A percentile compares a stretch with the other conserved stretches of the same genome.
phyloP scores from a whole-genome alignment of 2,797 vertebrate genomes.

The Graptemys geographica region DNA sequence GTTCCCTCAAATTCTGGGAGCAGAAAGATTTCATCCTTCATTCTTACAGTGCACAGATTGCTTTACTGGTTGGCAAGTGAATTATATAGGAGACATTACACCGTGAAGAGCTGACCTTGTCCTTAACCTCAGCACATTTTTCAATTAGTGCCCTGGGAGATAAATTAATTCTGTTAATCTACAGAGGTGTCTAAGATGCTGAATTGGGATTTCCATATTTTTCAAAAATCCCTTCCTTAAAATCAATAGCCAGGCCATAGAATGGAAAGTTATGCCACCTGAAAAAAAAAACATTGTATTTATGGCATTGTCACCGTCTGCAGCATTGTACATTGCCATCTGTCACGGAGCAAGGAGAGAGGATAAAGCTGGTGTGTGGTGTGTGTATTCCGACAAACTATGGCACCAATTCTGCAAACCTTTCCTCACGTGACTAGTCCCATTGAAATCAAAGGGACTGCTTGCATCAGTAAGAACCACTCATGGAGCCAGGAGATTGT shows the following conservation, averaged over 20 bases:
- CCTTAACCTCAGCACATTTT: slow-evolving; percentile 65
- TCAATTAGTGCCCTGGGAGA: slow-evolving; percentile 60
- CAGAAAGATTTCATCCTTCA: slow-evolving; percentile 46
- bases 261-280: background rate
- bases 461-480: background rate
- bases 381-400: background rate
- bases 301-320: background rate
- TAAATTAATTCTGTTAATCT: slow-evolving; percentile 67
- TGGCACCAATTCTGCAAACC: background rate
- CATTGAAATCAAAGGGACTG: background rate
- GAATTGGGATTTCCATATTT: slow-evolving; percentile 52
- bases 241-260: background rate
- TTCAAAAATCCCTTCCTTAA: slow-evolving; percentile 23
- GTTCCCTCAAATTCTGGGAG: slow-evolving; percentile 19
- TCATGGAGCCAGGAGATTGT: background rate
- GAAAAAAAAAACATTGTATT: background rate
- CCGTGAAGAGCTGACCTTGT: slow-evolving; percentile 64
- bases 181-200: slow-evolving; percentile 7
- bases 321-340: background rate
- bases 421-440: fast-evolving
- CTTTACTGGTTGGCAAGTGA: slow-evolving; percentile 56
- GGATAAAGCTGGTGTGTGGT: background rate
- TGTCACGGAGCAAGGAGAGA: background rate
- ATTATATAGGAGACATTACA: slow-evolving; percentile 57
- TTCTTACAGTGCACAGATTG: slow-evolving; percentile 45